These are phyloP conservation scores for Podarcis raffonei DNA, from an alignment of 2,113 vertebrate genomes.

Conservation along the genomic window DNA sequence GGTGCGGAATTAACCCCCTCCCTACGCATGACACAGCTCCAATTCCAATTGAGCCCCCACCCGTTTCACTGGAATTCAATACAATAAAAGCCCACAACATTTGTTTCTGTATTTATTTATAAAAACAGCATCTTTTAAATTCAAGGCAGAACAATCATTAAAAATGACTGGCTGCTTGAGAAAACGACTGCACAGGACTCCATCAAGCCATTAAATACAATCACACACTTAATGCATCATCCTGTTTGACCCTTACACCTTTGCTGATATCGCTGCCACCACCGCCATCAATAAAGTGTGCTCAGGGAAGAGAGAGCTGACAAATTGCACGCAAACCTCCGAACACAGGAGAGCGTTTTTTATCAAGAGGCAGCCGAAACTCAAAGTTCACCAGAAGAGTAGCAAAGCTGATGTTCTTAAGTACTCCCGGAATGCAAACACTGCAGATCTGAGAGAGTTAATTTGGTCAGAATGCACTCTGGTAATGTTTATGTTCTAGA, in stretches of 20 bases:
- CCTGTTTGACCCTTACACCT: too few species aligned
- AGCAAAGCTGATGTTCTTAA: slow-evolving; percentile 77
- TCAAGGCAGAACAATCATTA: not conserved
- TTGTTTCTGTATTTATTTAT: not conserved
- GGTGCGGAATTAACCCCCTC: too few species aligned
- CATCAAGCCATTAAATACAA: not conserved
- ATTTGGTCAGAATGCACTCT: slow-evolving; percentile 85
- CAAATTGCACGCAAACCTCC: slow-evolving; percentile 36
- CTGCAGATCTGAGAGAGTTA: slow-evolving; percentile 82
- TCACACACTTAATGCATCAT: not conserved
- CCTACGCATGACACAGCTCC: not conserved
- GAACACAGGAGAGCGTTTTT: slow-evolving; percentile 40
- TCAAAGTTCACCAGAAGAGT: slow-evolving; percentile 63
- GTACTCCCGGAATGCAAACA: slow-evolving; percentile 78
- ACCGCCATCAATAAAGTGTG: not conserved
- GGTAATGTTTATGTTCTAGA: slow-evolving; percentile 87
- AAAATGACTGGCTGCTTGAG: too few species aligned
- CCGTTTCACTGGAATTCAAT: too few species aligned
- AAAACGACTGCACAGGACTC: too few species aligned
- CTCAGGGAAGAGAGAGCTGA: not conserved
- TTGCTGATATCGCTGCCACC: not conserved
- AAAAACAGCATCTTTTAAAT: too few species aligned
- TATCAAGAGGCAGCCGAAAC: slow-evolving; percentile 62
- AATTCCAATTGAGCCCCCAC: not conserved
- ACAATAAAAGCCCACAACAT: too few species aligned